Conservation (phyloP, 2,888 invertebrate species). For the Coecobrya sp. region DNA sequence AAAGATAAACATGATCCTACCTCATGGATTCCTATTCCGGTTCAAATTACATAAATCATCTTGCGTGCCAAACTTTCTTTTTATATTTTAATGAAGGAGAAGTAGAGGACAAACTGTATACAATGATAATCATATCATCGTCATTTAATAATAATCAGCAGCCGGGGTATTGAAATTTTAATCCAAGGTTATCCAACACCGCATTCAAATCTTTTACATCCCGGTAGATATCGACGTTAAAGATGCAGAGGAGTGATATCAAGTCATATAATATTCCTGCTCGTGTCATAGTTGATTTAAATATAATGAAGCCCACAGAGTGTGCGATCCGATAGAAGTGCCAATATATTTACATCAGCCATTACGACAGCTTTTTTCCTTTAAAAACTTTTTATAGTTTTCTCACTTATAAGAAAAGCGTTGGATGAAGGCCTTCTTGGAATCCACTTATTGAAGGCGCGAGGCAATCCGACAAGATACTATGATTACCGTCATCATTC, state of each 20-base stretch:
- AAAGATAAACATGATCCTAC: slow-evolving; percentile 1
- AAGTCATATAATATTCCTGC: not conserved
- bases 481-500: not conserved
- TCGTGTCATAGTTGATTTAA: not conserved
- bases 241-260: not conserved
- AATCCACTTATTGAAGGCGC: not conserved
- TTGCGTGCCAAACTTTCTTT: not conserved
- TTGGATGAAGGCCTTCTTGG: not conserved
- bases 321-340: not conserved
- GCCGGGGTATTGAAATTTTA: slow-evolving; percentile 46
- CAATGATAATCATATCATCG: not conserved
- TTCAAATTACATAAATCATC: slow-evolving; percentile 19
- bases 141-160: not conserved
- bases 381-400: not conserved
- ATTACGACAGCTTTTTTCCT: not conserved
- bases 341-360: not conserved
- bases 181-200: slow-evolving; percentile 64
- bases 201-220: not conserved
- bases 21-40: not conserved
- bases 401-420: not conserved
- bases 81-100: not conserved
- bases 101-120: not conserved
- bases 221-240: not conserved
- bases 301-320: not conserved
- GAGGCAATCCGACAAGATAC: not conserved